phyloP scores from a whole-genome alignment of 2,797 vertebrate genomes.

The Glossophaga mutica region DNA sequence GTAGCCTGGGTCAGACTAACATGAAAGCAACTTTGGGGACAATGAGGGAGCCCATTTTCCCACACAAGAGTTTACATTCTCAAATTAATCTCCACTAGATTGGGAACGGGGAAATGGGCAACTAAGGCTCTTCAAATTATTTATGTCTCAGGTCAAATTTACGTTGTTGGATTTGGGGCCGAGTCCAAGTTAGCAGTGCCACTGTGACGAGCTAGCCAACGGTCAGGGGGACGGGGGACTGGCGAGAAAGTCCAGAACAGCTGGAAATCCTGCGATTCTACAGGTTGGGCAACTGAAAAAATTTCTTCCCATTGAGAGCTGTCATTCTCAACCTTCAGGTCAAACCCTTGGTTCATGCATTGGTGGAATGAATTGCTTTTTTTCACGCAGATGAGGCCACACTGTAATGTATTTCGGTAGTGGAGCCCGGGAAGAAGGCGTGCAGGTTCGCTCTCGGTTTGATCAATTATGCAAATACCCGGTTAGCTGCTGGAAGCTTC shows the following conservation, averaged over 20 bases:
- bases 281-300: background rate
- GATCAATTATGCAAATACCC: background rate
- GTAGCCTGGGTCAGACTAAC: background rate
- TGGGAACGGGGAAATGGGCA: background rate
- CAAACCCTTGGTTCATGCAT: background rate
- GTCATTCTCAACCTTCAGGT: background rate
- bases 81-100: background rate
- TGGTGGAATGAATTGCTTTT: background rate
- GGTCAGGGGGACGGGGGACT: background rate
- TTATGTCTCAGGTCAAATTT: background rate
- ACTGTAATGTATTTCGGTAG: background rate
- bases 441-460: background rate
- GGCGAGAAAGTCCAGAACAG: background rate
- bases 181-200: background rate
- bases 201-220: background rate
- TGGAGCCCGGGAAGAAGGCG: conserved; percentile 1
- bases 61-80: background rate
- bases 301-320: background rate
- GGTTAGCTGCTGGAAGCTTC: background rate
- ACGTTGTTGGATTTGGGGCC: background rate
- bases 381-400: background rate
- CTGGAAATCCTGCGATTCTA: background rate
- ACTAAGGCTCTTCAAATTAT: background rate
- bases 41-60: background rate
- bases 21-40: background rate